phyloP scores from a whole-genome alignment of 2,113 vertebrate species.

The Semnopithecus entellus region DNA sequence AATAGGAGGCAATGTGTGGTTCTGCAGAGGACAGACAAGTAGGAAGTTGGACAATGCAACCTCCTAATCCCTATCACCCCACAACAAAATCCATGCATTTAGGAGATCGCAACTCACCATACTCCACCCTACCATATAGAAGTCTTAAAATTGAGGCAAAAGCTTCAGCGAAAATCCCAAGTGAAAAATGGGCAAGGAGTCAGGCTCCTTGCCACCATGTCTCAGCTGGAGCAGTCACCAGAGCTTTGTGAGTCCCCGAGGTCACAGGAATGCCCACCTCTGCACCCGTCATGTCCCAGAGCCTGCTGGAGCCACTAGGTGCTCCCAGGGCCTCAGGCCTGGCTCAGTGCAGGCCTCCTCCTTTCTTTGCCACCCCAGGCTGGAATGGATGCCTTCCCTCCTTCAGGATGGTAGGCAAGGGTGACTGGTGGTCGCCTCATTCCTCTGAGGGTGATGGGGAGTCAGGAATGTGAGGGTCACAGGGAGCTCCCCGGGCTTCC shows the following conservation, averaged over 20 bases:
- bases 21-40: neutral
- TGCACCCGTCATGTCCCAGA: neutral
- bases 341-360: too few relatives aligned
- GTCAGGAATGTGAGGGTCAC: too few relatives aligned
- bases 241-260: neutral
- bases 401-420: too few relatives aligned
- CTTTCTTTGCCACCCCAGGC: too few relatives aligned
- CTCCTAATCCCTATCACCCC: neutral
- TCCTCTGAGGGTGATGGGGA: too few relatives aligned
- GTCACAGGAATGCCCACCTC: neutral
- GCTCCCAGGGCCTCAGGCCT: too few relatives aligned
- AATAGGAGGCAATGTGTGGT: neutral
- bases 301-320: neutral
- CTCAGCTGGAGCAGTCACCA: neutral
- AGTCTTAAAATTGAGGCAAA: neutral
- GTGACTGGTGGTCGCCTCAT: too few relatives aligned
- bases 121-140: neutral
- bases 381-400: too few relatives aligned
- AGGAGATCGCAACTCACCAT: neutral
- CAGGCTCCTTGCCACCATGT: neutral
- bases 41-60: neutral
- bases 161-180: neutral
- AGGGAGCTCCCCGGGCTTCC: too few relatives aligned
- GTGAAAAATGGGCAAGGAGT: neutral
- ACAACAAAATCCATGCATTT: neutral